Percentiles rank a stretch among this genome's conserved stretches.
phyloP scores from a whole-genome alignment of 2,888 invertebrate species.

The Lepidochrysops patricia region DNA sequence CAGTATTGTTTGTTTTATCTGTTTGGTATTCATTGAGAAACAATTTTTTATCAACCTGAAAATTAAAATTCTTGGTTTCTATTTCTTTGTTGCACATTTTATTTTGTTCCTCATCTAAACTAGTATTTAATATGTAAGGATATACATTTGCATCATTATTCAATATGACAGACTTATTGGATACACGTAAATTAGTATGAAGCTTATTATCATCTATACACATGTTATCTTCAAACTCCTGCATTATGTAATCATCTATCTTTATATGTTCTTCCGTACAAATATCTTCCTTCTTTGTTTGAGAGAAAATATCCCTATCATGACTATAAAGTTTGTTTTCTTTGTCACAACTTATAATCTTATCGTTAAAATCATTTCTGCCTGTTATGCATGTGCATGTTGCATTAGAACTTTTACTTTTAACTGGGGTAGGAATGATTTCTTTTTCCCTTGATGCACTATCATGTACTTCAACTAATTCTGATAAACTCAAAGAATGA shows the following conservation, averaged over 20 bases:
- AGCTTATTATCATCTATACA: conserved; percentile 9
- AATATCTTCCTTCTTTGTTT: neutral
- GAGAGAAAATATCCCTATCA: neutral
- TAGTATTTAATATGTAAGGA: neutral
- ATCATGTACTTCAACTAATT: conserved; percentile 37
- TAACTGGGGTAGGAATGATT: neutral
- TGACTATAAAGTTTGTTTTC: neutral
- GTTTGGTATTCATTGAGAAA: neutral
- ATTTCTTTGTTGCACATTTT: neutral
- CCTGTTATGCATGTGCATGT: too few relatives aligned
- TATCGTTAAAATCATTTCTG: neutral
- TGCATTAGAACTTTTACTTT: conserved; percentile 5
- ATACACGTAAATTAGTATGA: conserved; percentile 9
- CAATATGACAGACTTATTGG: neutral
- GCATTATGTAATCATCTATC: conserved; percentile 21
- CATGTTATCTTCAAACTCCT: conserved; percentile 24
- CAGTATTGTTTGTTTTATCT: neutral
- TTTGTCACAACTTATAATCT: neutral
- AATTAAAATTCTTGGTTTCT: neutral
- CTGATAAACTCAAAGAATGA: conserved; percentile 32
- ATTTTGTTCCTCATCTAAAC: neutral
- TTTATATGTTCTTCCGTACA: conserved; percentile 15
- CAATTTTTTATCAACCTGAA: neutral
- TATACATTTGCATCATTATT: neutral
- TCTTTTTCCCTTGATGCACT: conserved; percentile 5